A percentile compares a stretch with the other conserved stretches of the same genome.
Evolutionary conservation across 2,797 vertebrate species (phyloP).

Genomic region (Schizopygopsis pylzovi): DNA sequence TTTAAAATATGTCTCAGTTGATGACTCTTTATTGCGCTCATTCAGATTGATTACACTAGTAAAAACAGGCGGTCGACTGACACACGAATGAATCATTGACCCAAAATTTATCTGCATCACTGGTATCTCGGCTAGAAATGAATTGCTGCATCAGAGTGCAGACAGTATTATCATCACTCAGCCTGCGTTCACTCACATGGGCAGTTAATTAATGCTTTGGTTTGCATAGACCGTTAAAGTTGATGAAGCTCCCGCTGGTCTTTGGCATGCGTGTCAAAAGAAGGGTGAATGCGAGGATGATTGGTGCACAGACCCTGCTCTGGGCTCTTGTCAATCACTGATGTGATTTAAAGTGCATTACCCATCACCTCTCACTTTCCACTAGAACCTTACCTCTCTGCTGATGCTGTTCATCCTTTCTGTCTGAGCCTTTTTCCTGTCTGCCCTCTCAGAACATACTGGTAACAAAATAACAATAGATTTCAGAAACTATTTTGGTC

Average conservation of each 20-base stretch:
- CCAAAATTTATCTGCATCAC: slow-evolving; percentile 35
- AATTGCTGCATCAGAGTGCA: slow-evolving; percentile 37
- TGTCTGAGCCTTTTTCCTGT: slow-evolving; percentile 48
- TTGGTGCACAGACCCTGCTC: background rate
- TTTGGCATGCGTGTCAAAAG: slow-evolving; percentile 20
- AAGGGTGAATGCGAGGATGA: background rate
- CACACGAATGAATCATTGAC: slow-evolving; percentile 39
- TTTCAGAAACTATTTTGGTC: slow-evolving; percentile 65
- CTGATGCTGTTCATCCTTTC: slow-evolving; percentile 23
- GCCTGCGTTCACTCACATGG: slow-evolving; percentile 19
- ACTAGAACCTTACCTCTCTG: slow-evolving; percentile 18
- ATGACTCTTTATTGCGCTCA: slow-evolving; percentile 39
- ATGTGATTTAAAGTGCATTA: slow-evolving; percentile 33
- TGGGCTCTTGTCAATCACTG: slow-evolving; percentile 29
- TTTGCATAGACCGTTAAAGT: slow-evolving; percentile 44
- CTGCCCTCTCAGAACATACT: slow-evolving; percentile 55
- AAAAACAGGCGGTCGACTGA: slow-evolving; percentile 47
- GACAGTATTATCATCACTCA: slow-evolving; percentile 46
- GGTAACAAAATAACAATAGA: slow-evolving; percentile 60
- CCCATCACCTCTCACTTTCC: background rate
- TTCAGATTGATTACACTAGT: slow-evolving; percentile 40
- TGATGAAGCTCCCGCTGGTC: slow-evolving; percentile 37
- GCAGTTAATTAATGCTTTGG: slow-evolving; percentile 42
- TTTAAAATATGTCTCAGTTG: slow-evolving; percentile 37
- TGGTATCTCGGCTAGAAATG: slow-evolving; percentile 43